Base-by-base conservation (phyloP, 2,888 invertebrate species). In the Synanthedon andrenaeformis region DNA sequence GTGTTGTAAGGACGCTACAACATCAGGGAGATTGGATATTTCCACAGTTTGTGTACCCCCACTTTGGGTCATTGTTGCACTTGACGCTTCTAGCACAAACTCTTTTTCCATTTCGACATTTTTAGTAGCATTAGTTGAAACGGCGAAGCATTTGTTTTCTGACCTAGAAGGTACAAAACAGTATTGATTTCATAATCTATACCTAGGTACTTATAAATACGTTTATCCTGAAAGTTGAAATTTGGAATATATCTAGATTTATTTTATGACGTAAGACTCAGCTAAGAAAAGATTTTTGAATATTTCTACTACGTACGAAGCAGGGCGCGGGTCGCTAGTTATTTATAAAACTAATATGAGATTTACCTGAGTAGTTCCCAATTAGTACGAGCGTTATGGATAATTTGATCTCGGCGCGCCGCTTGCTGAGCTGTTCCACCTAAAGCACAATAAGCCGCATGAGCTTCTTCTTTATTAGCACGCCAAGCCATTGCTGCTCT, bases 341-440 rank as follows among this genome's bases (percentile, higher is more conserved):
- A 35, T 35, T 35, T 35, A 35, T 10, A 10, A 8, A 35, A 35
- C 6, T 35, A 35, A 35, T 35, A 10, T 35, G n/a, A n/a, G n/a
- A n/a, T n/a, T n/a, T 52, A 85, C 87, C 87, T 88, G 12, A 94
- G 78, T 52, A 94, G 77, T 73, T 95, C 94, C 95, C 95, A 95
- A 70, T 94, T 95, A n/a, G 94, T 94, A 59, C 94, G 90, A 2
- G 95, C 95, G 69, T 95, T 95, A 48, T 94, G 92, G 59, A 95
- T 95, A 3, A 94, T 92, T 75, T 95, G 94, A 72, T 95, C 94
- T n/a, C 94, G 87, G 0, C 92, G 89, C 42, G 92, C 92, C 58
- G 88, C 90, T 54, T 88, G 87, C 56, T 89, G 89, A 0, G 90
- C 88, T 1, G 80, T 70, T 13, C 87, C 88, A 3, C 86, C 88